Evolutionary conservation across 1,140 invertebrate species (phyloP), one percentile per base, ranked within the genome.

Genomic region (Eupristina koningsbergeri): DNA sequence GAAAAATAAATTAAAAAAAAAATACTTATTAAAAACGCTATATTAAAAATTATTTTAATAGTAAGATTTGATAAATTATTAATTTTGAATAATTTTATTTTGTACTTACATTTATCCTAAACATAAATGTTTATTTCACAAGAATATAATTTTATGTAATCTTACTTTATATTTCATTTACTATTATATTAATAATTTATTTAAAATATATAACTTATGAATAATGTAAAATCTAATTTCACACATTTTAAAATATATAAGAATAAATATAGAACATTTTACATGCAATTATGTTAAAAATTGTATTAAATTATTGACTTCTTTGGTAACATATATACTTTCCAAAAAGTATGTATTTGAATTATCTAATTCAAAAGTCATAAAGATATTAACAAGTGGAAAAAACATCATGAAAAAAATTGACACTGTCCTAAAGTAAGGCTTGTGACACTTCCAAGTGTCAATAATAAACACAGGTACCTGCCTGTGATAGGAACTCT

Each of bases 341-440:
- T 22, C 26, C n/a, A 3, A 26, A 41, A 71, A 71, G 67, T 71
- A 71, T 22, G 19, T 71, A 71, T 71, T 71, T 71, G 36, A 71
- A 71, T 41, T 71, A 71, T n/a, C 36, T 71, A 41, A 71, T 71
- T 71, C 36, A 71, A 67, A 67, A 71, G 67, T 71, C 36, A 41
- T 77, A 50, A 50, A 74, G 61, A 15, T 19, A 76, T 58, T 76
- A 41, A 26, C 45, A 75, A 41, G n/a, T 58, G 26, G 73, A 81
- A 75, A 58, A 47, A 41, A n/a, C 58, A 79, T 79, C 41, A 83
- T 26, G 53, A 47, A 81, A 85, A 85, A 41, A 50, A 85, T 53
- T 85, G 93, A 84, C 95, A 95, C 93, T 96, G 96, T 77, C 95
- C 95, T 86, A 96, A 89, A 11, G 94, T 94, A 47, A 96, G 93